These are phyloP conservation scores for Axinella damicornis DNA, from an alignment of 37 sponge, comb jelly and placozoan species.

Conservation along the genomic window DNA sequence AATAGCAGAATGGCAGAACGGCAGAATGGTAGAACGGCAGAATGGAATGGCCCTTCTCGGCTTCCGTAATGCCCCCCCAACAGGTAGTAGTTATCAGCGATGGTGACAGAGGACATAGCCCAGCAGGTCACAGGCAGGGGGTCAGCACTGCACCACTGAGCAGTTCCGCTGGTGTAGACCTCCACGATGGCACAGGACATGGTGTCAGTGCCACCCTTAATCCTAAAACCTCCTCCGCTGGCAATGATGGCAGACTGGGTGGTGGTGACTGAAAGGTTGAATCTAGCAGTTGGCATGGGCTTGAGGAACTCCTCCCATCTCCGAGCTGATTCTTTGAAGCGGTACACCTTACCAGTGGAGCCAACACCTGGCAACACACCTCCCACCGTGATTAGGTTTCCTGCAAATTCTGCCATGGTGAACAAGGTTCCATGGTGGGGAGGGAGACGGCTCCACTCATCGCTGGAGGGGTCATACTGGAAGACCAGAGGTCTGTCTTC, in stretches of 20 bases:
- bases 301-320: slow-evolving; percentile 32
- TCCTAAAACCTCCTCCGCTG: slow-evolving; percentile 17
- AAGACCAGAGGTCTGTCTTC: too few relatives aligned
- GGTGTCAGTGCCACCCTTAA: slow-evolving; percentile 18
- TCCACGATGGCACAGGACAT: slow-evolving; percentile 40
- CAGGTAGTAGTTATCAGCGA: slow-evolving; percentile 46
- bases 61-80: slow-evolving; percentile 18
- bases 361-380: too few relatives aligned
- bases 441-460: too few relatives aligned
- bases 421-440: too few relatives aligned
- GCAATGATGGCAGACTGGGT: slow-evolving; percentile 32
- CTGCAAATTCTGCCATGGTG: too few relatives aligned
- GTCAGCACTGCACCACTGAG: slow-evolving; percentile 54
- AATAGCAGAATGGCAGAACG: too few relatives aligned
- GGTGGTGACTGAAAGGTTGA: slow-evolving; percentile 31
- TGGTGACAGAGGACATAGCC: slow-evolving; percentile 37
- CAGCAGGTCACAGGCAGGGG: slow-evolving; percentile 51
- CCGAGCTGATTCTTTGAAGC: background rate
- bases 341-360: slow-evolving; percentile 35
- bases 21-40: too few relatives aligned
- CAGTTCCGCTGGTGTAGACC: slow-evolving; percentile 13
- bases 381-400: too few relatives aligned
- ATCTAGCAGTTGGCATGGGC: slow-evolving; percentile 36
- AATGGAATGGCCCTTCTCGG: too few relatives aligned
- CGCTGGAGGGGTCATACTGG: too few relatives aligned